These are phyloP conservation scores for Osmerus mordax DNA, from an alignment of 2,113 vertebrate species.

Conservation along the genomic window DNA sequence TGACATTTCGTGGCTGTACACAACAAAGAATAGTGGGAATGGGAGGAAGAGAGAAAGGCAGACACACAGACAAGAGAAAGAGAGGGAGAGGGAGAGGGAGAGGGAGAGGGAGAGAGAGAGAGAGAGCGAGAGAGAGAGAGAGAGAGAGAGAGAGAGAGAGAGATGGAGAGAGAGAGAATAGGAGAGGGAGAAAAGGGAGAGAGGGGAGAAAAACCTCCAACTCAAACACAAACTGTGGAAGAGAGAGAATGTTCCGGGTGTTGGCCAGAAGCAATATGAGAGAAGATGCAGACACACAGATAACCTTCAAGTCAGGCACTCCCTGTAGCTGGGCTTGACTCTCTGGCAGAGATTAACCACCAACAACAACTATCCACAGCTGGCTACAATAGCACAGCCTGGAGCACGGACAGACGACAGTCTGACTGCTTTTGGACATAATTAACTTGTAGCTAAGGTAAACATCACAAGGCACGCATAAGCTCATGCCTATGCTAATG, in stretches of 20 bases:
- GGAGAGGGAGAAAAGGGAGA: no score
- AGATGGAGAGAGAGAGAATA: not conserved
- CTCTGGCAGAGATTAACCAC: not conserved
- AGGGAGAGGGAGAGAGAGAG: no score
- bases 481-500: no score
- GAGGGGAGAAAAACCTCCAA: no score
- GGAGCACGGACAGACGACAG: no score
- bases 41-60: no score
- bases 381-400: not conserved
- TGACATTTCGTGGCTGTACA: not conserved
- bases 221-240: not conserved
- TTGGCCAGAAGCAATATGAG: constrained; percentile 2
- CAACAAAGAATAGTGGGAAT: no score
- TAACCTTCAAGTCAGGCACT: constrained; percentile 30
- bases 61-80: no score
- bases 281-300: constrained; percentile 8
- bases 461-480: no score
- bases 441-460: no score
- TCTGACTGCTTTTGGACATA: no score
- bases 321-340: constrained; percentile 13
- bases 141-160: not conserved
- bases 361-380: not conserved
- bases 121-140: not conserved
- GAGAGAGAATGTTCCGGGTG: not conserved
- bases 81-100: no score